phyloP scores from a whole-genome alignment of 2,888 invertebrate species.

The Noctua fimbriata region DNA sequence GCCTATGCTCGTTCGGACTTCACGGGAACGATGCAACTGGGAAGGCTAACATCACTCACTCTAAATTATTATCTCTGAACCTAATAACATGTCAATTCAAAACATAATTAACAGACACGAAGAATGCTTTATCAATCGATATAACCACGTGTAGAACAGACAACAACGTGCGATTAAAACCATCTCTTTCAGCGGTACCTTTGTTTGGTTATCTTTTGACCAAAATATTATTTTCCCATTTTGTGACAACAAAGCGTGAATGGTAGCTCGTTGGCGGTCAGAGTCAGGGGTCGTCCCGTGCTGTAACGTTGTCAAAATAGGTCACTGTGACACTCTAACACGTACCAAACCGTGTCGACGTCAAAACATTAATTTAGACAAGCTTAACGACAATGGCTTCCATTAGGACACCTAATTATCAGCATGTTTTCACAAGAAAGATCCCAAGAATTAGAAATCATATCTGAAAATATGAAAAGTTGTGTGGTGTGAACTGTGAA shows the following conservation, averaged over 20 bases:
- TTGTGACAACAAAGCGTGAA: conserved; percentile 52
- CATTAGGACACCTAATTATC: conserved; percentile 69
- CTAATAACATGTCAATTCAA: neutral
- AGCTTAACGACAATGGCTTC: conserved; percentile 66
- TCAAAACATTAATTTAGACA: conserved; percentile 65
- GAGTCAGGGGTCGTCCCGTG: conserved; percentile 45
- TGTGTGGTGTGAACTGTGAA: neutral
- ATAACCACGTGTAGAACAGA: conserved; percentile 12
- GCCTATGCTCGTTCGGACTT: conserved; percentile 65
- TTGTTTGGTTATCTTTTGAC: conserved; percentile 35
- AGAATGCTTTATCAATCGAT: conserved; percentile 5
- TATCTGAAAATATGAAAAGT: conserved; percentile 14
- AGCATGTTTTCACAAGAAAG: neutral
- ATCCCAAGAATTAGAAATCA: neutral
- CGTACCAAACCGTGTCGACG: conserved; percentile 46
- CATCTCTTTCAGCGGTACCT: neutral
- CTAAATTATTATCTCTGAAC: conserved; percentile 13
- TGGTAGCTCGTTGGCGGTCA: conserved; percentile 44
- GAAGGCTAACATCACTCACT: neutral
- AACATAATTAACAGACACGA: neutral
- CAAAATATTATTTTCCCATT: conserved; percentile 43
- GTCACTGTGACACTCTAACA: conserved; percentile 62
- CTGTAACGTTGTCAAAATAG: conserved; percentile 62
- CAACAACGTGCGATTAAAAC: conserved; percentile 10
- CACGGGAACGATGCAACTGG: conserved; percentile 22